These are phyloP conservation scores for Asobara japonica DNA, from an alignment of 1,140 invertebrate genomes.

Conservation along the genomic window DNA sequence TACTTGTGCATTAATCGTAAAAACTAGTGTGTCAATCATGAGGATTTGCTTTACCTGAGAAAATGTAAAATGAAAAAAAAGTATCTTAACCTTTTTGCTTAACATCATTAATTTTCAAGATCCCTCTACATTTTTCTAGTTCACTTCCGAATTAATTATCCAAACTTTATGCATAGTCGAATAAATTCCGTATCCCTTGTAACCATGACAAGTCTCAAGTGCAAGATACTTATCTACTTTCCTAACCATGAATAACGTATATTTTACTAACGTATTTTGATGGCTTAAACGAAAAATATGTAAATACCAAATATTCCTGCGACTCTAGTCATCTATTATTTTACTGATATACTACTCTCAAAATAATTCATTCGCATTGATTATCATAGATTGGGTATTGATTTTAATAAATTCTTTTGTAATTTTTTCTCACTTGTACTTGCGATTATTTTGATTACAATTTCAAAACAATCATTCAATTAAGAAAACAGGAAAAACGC, in stretches of 20 bases:
- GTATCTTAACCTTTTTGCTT: background rate
- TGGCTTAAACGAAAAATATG: background rate
- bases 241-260: background rate
- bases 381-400: no score
- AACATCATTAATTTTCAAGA: background rate
- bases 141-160: background rate
- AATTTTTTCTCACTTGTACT: slow-evolving; percentile 1
- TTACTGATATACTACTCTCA: background rate
- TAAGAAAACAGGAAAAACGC: background rate
- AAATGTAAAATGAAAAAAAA: background rate
- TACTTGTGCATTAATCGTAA: no score
- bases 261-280: background rate
- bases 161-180: background rate
- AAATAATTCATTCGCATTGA: background rate
- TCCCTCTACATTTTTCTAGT: background rate
- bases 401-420: no score
- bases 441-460: background rate
- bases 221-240: background rate
- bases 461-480: background rate
- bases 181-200: background rate
- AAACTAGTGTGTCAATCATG: no score
- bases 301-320: background rate
- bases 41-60: background rate
- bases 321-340: background rate
- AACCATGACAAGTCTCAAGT: background rate